Percentiles rank a stretch among this genome's conserved stretches.
phyloP scores from a whole-genome alignment of 2,888 invertebrate species.

The Leptogaster cylindrica region DNA sequence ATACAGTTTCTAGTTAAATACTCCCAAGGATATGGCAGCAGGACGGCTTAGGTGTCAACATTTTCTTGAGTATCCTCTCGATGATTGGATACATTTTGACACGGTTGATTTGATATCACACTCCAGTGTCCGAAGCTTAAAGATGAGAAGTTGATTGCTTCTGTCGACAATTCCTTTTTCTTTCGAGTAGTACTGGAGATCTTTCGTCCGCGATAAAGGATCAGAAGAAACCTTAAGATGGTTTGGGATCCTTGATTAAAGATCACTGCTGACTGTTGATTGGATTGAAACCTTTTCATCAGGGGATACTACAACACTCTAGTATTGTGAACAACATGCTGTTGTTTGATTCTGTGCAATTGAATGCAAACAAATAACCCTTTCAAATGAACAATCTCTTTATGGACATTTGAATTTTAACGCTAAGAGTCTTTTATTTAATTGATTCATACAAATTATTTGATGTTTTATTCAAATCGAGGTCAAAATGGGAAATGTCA shows the following conservation, averaged over 20 bases:
- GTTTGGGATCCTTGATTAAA: constrained; percentile 31
- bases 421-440: too few relatives aligned
- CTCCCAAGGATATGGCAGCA: not conserved
- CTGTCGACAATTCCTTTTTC: constrained; percentile 18
- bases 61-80: constrained; percentile 23
- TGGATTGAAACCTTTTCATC: constrained; percentile 25
- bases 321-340: not conserved
- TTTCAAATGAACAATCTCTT: too few relatives aligned
- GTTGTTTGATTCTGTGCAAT: too few relatives aligned
- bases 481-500: too few relatives aligned
- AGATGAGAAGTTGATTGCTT: constrained; percentile 28
- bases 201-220: constrained; percentile 14
- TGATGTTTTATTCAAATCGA: too few relatives aligned
- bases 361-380: too few relatives aligned
- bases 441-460: too few relatives aligned
- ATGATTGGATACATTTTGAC: constrained; percentile 19
- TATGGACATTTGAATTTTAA: too few relatives aligned
- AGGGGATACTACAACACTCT: not conserved
- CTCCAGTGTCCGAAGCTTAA: constrained; percentile 25
- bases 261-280: constrained; percentile 31
- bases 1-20: constrained; percentile 14
- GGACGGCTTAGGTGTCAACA: constrained; percentile 28
- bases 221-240: constrained; percentile 11
- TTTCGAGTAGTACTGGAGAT: constrained; percentile 5
- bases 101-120: constrained; percentile 34